Percentiles rank a stretch among this genome's conserved stretches.
phyloP scores from a whole-genome alignment of 2,888 invertebrate genomes.

The Drosophila fungiperda region DNA sequence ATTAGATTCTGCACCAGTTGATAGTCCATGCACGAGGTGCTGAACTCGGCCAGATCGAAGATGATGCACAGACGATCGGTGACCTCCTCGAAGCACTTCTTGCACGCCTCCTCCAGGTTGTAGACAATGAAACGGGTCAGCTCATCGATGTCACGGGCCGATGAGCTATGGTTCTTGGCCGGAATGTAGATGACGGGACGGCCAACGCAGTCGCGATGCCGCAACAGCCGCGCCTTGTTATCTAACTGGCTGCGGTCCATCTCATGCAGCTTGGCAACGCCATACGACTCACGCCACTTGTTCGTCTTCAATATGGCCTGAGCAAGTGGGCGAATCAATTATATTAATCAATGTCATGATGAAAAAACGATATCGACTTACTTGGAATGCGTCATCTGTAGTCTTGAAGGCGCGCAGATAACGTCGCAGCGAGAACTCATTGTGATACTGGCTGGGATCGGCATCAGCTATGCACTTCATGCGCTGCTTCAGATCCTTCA shows the following conservation, averaged over 20 bases:
- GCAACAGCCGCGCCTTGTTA: slow-evolving; percentile 89
- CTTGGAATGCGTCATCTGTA: slow-evolving; percentile 91
- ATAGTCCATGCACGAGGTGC: slow-evolving; percentile 92
- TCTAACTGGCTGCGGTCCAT: slow-evolving; percentile 87
- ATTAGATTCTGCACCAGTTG: slow-evolving; percentile 92
- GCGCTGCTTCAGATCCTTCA: slow-evolving; percentile 89
- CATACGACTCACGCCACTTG: slow-evolving; percentile 92
- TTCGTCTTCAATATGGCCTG: slow-evolving; percentile 92
- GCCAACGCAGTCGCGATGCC: slow-evolving; percentile 90
- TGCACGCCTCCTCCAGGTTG: slow-evolving; percentile 90
- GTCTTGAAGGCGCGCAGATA: slow-evolving; percentile 91
- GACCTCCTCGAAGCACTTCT: slow-evolving; percentile 92
- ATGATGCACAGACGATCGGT: slow-evolving; percentile 92
- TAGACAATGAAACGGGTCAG: slow-evolving; percentile 91
- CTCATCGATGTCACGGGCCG: slow-evolving; percentile 90
- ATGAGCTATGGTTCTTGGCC: slow-evolving; percentile 90
- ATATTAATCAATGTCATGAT: slow-evolving; percentile 43
- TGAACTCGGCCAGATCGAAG: slow-evolving; percentile 91
- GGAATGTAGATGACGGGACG: slow-evolving; percentile 92
- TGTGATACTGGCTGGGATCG: slow-evolving; percentile 90
- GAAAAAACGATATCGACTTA: slow-evolving; percentile 80
- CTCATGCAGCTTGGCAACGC: slow-evolving; percentile 87
- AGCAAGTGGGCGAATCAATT: not conserved
- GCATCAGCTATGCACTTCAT: slow-evolving; percentile 91
- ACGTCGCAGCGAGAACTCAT: slow-evolving; percentile 89